Evolutionary conservation across 2,113 vertebrate genomes (phyloP).

Genomic region (Scomber colias): DNA sequence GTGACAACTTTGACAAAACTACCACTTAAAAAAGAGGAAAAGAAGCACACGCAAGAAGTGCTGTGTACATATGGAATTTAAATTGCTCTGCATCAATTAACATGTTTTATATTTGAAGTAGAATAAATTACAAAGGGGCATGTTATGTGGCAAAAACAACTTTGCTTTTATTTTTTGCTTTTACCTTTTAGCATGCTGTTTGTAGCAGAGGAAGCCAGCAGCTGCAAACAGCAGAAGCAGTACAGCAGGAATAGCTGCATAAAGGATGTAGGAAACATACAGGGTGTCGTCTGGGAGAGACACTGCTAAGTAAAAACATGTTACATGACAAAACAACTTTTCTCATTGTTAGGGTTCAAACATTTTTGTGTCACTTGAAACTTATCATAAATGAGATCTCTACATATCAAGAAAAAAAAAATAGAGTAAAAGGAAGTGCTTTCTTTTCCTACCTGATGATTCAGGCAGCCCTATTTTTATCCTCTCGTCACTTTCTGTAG

Average conservation of each 20-base stretch:
- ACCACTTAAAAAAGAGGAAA: too few species aligned
- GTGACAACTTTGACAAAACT: neutral
- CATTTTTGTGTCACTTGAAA: neutral
- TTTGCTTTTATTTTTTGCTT: neutral
- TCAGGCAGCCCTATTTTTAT: constrained; percentile 81
- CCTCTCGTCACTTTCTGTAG: constrained; percentile 71
- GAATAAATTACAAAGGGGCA: neutral
- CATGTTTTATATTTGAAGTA: neutral
- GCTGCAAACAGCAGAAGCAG: constrained; percentile 86
- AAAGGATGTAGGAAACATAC: constrained; percentile 88
- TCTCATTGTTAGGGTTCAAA: neutral
- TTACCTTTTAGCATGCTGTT: constrained; percentile 79
- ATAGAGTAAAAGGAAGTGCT: neutral
- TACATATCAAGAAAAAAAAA: constrained; percentile 1
- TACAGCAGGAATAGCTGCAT: constrained; percentile 86
- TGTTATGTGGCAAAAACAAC: neutral
- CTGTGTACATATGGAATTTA: too few species aligned
- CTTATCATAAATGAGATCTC: neutral
- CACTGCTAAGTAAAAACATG: constrained; percentile 60
- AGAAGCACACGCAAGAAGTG: too few species aligned
- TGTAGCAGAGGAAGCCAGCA: constrained; percentile 86
- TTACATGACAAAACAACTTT: neutral
- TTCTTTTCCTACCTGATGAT: constrained; percentile 81
- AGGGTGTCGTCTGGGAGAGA: constrained; percentile 80
- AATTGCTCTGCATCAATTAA: neutral